These are phyloP conservation scores for Mixornis gularis DNA, from an alignment of 2,113 vertebrate genomes.

Conservation along the genomic window DNA sequence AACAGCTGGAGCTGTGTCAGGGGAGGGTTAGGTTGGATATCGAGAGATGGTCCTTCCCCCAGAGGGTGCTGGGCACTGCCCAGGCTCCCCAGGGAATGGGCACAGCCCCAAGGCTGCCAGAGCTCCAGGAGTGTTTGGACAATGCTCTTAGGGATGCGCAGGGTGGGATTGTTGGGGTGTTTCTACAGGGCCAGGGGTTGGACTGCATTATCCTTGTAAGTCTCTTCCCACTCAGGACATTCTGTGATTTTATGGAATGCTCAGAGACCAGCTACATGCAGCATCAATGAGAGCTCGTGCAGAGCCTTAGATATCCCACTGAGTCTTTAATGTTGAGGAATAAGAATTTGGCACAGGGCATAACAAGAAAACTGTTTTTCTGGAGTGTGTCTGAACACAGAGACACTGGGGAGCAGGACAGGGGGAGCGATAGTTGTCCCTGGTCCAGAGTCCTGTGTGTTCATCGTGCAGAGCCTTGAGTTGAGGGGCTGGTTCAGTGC, in stretches of 20 bases:
- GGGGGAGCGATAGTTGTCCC: neutral
- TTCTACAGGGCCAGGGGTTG: fast-evolving
- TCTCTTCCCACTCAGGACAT: neutral
- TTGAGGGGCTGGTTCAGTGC: neutral
- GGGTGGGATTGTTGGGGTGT: neutral
- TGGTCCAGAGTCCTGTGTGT: fast-evolving
- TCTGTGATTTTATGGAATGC: neutral
- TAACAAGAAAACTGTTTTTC: neutral
- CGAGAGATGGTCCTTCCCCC: neutral
- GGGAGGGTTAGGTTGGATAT: fast-evolving
- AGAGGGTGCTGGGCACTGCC: neutral
- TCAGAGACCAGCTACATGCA: neutral
- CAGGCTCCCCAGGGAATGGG: neutral
- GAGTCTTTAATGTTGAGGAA: neutral
- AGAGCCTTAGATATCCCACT: neutral
- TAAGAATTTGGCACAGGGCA: neutral
- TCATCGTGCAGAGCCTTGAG: neutral
- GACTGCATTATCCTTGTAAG: fast-evolving
- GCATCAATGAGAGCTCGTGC: neutral
- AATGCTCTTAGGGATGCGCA: fast-evolving
- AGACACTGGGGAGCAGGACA: neutral
- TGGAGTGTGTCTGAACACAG: neutral
- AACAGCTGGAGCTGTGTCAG: fast-evolving
- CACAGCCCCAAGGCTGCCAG: fast-evolving
- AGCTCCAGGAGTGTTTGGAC: neutral